Evolutionary conservation across 2,113 vertebrate species (phyloP).

Genomic region (Sebastes fasciatus): DNA sequence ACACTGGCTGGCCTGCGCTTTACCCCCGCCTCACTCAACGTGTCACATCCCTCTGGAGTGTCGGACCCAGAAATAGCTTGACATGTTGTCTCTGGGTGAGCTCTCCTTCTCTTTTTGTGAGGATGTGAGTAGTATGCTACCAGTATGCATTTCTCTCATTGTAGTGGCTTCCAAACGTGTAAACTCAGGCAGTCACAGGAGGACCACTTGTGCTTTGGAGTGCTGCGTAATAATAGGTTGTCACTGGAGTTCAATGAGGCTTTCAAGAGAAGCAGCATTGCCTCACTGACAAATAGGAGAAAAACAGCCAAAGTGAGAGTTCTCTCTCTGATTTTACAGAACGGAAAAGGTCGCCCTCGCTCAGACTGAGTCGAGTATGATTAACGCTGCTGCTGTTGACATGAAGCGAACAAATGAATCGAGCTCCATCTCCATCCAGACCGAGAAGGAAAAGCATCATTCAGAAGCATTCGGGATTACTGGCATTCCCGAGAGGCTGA

Average conservation of each 20-base stretch:
- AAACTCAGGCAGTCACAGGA: slow-evolving; percentile 19
- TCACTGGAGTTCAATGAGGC: slow-evolving; percentile 38
- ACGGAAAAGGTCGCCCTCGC: no score
- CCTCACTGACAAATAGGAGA: slow-evolving; percentile 40
- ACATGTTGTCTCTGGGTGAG: slow-evolving; percentile 59
- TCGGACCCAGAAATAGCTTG: slow-evolving; percentile 71
- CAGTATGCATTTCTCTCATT: not conserved
- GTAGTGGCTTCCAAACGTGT: slow-evolving; percentile 11
- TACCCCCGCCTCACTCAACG: slow-evolving; percentile 54
- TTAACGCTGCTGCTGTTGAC: slow-evolving; percentile 56
- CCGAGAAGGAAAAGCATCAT: slow-evolving; percentile 47
- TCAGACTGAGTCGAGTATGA: slow-evolving; percentile 18
- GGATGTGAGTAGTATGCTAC: slow-evolving; percentile 13
- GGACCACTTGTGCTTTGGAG: slow-evolving; percentile 28
- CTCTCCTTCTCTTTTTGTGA: slow-evolving; percentile 17
- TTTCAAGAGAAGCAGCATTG: slow-evolving; percentile 14
- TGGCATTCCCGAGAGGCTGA: slow-evolving; percentile 55
- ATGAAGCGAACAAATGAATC: slow-evolving; percentile 56
- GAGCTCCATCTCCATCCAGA: slow-evolving; percentile 43
- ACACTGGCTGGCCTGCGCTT: slow-evolving; percentile 51
- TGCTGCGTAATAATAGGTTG: slow-evolving; percentile 30
- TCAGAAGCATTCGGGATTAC: slow-evolving; percentile 57
- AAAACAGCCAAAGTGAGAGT: slow-evolving; percentile 13
- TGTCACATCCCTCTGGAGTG: slow-evolving; percentile 72
- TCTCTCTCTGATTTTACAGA: not conserved